Evolutionary conservation across 2,113 vertebrate genomes (phyloP).

Genomic region (Oryzias curvinotus): DNA sequence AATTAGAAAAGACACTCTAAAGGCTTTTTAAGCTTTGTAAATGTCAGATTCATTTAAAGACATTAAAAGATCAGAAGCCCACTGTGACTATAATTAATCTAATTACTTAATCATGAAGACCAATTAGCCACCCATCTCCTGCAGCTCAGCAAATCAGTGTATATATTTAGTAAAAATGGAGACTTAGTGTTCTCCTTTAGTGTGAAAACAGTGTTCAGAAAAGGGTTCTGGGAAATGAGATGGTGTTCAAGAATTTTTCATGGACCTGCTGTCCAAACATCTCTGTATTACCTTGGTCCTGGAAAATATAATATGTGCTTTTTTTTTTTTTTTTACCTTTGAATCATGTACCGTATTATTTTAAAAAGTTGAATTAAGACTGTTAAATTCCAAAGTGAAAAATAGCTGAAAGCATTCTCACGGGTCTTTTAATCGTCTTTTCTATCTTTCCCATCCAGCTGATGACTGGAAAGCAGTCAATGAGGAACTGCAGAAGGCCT

Average conservation of each 20-base stretch:
- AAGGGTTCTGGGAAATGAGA: no score
- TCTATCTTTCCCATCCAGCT: slow-evolving; percentile 65
- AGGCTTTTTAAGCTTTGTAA: not conserved
- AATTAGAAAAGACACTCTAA: not conserved
- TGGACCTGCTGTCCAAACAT: no score
- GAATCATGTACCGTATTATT: no score
- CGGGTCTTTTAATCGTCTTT: not conserved
- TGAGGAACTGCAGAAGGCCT: slow-evolving; percentile 82
- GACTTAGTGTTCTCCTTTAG: not conserved
- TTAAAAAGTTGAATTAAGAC: no score
- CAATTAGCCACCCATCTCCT: not conserved
- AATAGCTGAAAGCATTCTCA: no score
- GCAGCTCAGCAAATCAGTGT: not conserved
- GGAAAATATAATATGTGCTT: no score
- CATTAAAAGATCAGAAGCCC: not conserved
- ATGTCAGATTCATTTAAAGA: not conserved
- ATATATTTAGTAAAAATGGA: not conserved
- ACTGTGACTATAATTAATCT: not conserved
- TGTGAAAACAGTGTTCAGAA: not conserved
- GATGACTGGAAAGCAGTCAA: slow-evolving; percentile 86
- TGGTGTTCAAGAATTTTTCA: no score
- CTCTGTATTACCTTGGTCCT: no score
- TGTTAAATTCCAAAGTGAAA: no score
- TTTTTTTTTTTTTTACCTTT: no score
- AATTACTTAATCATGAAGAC: not conserved